A percentile compares a stretch with the other conserved stretches of the same genome.
Conservation (phyloP, 30 jellyfish, hydroid and myxozoan species). For the Catostylus mosaicus region DNA sequence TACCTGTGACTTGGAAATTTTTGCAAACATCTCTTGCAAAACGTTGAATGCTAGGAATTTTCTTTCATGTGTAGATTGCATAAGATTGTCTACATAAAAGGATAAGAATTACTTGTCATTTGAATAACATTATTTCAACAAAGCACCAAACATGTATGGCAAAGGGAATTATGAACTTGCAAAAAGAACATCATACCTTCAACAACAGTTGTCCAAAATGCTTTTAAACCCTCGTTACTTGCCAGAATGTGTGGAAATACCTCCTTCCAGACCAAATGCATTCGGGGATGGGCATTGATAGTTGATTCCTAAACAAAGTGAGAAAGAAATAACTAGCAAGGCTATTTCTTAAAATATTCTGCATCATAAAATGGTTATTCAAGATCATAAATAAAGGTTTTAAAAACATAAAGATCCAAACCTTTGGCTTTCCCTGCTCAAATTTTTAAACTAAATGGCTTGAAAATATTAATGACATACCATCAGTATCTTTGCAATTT, state of each 20-base stretch:
- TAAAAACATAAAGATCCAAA: too few species aligned
- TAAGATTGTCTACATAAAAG: conserved; percentile 48
- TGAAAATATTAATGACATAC: too few species aligned
- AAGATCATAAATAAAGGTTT: too few species aligned
- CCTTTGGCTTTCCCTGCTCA: too few species aligned
- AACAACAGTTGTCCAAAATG: conserved; percentile 78
- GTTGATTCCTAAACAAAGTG: conserved; percentile 68
- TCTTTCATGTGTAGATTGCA: conserved; percentile 91
- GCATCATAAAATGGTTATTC: too few species aligned
- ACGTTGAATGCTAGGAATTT: conserved; percentile 78
- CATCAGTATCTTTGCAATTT: conserved; percentile 20
- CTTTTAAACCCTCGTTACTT: conserved; percentile 1
- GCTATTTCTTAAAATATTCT: too few species aligned
- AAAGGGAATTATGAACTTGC: neutral
- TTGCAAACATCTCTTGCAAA: conserved; percentile 49
- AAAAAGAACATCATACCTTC: conserved; percentile 60
- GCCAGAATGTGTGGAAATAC: conserved; percentile 31
- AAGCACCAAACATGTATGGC: neutral
- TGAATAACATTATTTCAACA: neutral
- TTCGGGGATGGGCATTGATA: conserved; percentile 74
- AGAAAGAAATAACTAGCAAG: too few species aligned
- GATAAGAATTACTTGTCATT: neutral
- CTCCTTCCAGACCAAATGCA: conserved; percentile 75
- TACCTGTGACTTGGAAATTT: conserved; percentile 67
- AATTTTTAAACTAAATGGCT: too few species aligned